Conservation (phyloP, 1,140 invertebrate species). For the Adoxophyes honmai region DNA sequence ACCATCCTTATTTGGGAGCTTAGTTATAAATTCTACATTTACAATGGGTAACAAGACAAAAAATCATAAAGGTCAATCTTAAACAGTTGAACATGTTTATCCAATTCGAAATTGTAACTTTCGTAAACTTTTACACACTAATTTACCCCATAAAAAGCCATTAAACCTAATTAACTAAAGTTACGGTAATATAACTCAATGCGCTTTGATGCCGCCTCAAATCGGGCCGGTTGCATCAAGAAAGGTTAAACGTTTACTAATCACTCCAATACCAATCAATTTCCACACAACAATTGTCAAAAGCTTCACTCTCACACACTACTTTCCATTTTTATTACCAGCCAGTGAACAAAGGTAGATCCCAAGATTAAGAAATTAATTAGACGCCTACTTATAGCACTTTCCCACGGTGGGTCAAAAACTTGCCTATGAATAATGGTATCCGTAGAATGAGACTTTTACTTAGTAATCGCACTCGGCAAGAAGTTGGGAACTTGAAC, state of each 20-base stretch:
- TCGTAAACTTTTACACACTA: no score
- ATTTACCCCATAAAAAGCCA: no score
- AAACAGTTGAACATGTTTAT: no score
- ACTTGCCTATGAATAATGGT: constrained; percentile 6
- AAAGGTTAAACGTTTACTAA: background rate
- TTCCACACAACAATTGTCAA: background rate
- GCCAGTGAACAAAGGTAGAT: constrained; percentile 20
- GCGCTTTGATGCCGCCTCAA: no score
- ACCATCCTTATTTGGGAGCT: no score
- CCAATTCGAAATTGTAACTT: no score
- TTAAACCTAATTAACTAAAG: no score
- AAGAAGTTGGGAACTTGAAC: constrained; percentile 6
- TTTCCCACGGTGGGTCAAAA: constrained; percentile 25
- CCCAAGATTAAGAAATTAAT: constrained; percentile 27
- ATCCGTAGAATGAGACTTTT: constrained; percentile 20
- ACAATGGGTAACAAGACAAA: no score
- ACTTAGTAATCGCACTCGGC: constrained; percentile 17
- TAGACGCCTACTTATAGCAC: constrained; percentile 17
- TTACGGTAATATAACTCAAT: no score
- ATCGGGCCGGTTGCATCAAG: no score
- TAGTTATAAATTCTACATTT: no score
- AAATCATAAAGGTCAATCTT: no score
- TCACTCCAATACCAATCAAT: background rate
- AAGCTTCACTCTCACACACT: constrained; percentile 14
- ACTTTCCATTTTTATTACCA: constrained; percentile 39